Base-by-base conservation (phyloP, 2,888 invertebrate genomes). In the Andrena trimmerana region DNA sequence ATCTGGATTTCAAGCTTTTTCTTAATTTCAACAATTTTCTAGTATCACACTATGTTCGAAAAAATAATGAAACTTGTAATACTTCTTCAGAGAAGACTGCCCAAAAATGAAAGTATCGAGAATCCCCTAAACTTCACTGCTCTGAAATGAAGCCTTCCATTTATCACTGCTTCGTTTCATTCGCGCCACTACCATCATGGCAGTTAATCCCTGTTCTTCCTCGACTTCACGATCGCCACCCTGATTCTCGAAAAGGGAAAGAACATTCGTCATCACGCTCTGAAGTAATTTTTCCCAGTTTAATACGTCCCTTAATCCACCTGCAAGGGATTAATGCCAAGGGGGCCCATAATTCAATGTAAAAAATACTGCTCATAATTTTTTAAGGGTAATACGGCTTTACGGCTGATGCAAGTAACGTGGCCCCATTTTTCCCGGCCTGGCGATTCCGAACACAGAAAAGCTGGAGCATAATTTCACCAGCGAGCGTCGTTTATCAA, bases 401-500 rank as follows among this genome's bases (percentile, higher is more conserved):
- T 36, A 42, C 42, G 16, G 42, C 42, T 24, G 54, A 54, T 24
- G 20, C 54, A 57, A 76, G 68, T 24, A 20, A n/a, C 20, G 31
- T 8, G 24, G 29, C 29, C 10, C 50, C 42, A 69, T 76, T 69
- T 69, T 54, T 54, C 75, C 52, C 54, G 36, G 68, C 33, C 36
- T 70, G 31, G 27, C 42, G 48, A 70, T 54, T 54, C 29, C 42
- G 24, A 16, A 7, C 42, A 27, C 13, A 31, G 36, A 31, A 24
- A 20, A 54, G 8, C 48, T 6, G 20, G 24, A 29, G 10, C 33
- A 50, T 29, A 65, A 62, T 52, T 71, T 36, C 60, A 13, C 7
- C 10, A n/a, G 24, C 29, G 24, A 36, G 8, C 52, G 68, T 78
- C 76, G 66, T 85, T 85, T 74, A 82, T 82, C 76, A 67, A 57